These are phyloP conservation scores for Zele albiditarsus DNA, from an alignment of 2,888 invertebrate species.

Conservation along the genomic window DNA sequence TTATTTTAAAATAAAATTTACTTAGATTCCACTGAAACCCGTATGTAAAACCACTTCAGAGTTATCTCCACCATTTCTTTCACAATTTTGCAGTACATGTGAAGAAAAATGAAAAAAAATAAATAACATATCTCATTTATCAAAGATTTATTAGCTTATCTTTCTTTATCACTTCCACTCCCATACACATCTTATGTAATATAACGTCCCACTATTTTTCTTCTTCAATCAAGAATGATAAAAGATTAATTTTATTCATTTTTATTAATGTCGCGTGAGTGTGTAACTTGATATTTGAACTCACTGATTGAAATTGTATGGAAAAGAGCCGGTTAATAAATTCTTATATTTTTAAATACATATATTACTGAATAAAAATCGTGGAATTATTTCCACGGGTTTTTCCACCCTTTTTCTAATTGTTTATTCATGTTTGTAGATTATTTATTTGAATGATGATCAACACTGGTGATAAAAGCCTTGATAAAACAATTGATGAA, in stretches of 20 bases:
- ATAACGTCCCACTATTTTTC: neutral
- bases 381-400: no score
- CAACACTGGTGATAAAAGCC: constrained; percentile 75
- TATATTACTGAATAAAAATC: no score
- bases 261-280: neutral
- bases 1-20: no score
- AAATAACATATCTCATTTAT: neutral
- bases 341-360: no score
- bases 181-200: neutral
- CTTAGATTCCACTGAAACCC: no score
- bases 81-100: no score
- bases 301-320: neutral
- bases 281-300: neutral
- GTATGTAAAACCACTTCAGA: no score
- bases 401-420: no score
- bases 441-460: constrained; percentile 36
- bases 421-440: neutral
- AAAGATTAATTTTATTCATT: neutral
- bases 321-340: neutral
- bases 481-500: constrained; percentile 80
- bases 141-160: neutral
- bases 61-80: no score
- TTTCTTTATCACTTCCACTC: neutral
- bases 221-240: neutral
- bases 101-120: no score